Evolutionary conservation across 2,113 vertebrate genomes (phyloP), one percentile per base, ranked within the genome.

Genomic region (Phylloscopus trochiloides): DNA sequence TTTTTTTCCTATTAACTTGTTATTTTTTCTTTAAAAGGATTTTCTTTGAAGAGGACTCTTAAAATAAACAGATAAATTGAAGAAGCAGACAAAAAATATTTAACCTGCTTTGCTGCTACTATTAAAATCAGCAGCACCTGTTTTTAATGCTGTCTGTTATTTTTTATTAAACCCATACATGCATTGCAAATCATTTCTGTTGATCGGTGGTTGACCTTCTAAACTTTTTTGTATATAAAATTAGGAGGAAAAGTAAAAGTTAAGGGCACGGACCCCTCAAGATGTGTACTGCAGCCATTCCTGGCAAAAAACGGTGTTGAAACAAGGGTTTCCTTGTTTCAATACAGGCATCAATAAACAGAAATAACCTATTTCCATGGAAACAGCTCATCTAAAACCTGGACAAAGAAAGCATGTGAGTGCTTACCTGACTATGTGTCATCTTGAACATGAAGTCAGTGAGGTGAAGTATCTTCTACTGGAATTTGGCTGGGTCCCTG

Each of bases 281-380:
- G 66, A 38, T 61, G 12, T 12, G 17, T 65, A 29, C 50, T 54
- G 73, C 42, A 74, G n/a, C 48, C 71, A 76, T 58, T 93, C 21
- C 76, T 29, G 85, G 51, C 6, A 51, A 38, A 81, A 65, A 57
- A 9, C 2, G 0, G 82, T n/a, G 11, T 48, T 63, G 77, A 82
- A 76, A 40, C 31, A 68, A 59, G 36, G 38, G 9, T n/a, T 87
- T 63, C 55, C 45, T 47, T 47, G 45, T 21, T 47, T 47, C 45
- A 47, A 94, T 42, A 25, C 15, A 14, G 55, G 11, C 68, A 68
- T 61, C 26, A 86, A 54, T 72, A 96, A 91, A 95, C 16, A 95
- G 76, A 95, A 93, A 45, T 34, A 81, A 82, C 20, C 25, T 50
- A 92, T 94, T 92, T 68, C 91, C 86, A 84, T 91, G 92, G 82